Base-by-base conservation (phyloP, 2,113 vertebrate genomes). In the Bos javanicus region DNA sequence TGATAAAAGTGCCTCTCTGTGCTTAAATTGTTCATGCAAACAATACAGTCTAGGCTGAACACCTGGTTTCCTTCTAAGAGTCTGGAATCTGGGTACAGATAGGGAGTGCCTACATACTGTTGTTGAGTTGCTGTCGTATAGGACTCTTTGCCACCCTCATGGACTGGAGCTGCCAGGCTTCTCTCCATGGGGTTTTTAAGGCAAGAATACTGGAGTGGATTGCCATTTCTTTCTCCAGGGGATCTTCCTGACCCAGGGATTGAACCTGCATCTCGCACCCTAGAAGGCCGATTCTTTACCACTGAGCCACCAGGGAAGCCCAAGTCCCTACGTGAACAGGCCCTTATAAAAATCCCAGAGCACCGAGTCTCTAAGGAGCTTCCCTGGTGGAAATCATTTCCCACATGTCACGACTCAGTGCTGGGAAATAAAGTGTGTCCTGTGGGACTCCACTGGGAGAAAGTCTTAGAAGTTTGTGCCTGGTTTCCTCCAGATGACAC, bases 391-490 rank as follows among this genome's bases (percentile, higher is more conserved):
- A 39, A 43, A 21, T 3, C 33, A 26, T 10, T 9, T 16, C 50
- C 39, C 26, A 36, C 1, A 0, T 25, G 26, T 90, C 89, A 60
- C 5, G 28, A 7, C n/a, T 46, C 17, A 0, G 26, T 39, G 39
- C 33, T 15, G 43, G 28, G n/a, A 30, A 21, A 25, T 1, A 36
- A 13, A 76, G 60, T 7, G 0, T 3, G 0, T 15, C 28, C 50
- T 2, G 6, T 2, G 48, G 15, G 87, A n/a, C 14, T 4, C 39
- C 11, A 16, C 19, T 8, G 8, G 14, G 28, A 10, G 23, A 19
- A 46, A 3, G 16, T 57, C 60, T 4, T 5, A 17, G 48, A 59
- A 26, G 26, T 23, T 21, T 1, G 2, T 0, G 6, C 26, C 81
- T 8, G 8, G 12, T 16, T n/a, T 28, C 76, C 59, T 74, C 33